These are phyloP conservation scores for Pedetes capensis DNA, from an alignment of 2,113 vertebrate genomes.

Conservation along the genomic window DNA sequence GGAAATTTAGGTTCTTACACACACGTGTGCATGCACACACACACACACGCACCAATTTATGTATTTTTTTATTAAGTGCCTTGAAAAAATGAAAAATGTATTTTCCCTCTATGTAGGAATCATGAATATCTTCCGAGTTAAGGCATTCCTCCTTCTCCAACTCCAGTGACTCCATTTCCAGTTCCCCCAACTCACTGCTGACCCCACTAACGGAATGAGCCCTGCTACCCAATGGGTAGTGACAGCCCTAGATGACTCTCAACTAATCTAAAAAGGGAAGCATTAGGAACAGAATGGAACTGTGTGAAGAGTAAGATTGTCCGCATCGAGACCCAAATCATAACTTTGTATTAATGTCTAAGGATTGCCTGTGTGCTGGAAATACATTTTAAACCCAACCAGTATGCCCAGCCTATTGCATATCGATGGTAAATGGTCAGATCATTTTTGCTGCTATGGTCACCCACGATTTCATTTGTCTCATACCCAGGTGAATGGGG, in stretches of 20 bases:
- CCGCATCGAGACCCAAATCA: slow-evolving; percentile 13
- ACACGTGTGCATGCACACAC: slow-evolving; percentile 36
- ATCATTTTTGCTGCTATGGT: slow-evolving; percentile 82
- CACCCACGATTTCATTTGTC: slow-evolving; percentile 72
- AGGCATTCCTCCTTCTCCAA: slow-evolving; percentile 75
- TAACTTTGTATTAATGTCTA: slow-evolving; percentile 25
- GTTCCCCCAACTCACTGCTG: slow-evolving; percentile 30
- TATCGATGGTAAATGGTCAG: slow-evolving; percentile 70
- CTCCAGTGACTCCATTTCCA: slow-evolving; percentile 24
- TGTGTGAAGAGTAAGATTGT: slow-evolving; percentile 54
- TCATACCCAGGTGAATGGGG: slow-evolving; percentile 70
- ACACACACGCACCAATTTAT: slow-evolving; percentile 66
- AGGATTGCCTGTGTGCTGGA: slow-evolving; percentile 30
- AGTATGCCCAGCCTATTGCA: slow-evolving; percentile 8
- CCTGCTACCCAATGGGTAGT: slow-evolving; percentile 29
- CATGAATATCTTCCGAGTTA: slow-evolving; percentile 75
- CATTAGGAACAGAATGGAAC: slow-evolving; percentile 31
- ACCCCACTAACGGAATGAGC: slow-evolving; percentile 50
- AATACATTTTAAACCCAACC: background rate
- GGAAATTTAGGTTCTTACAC: slow-evolving; percentile 36
- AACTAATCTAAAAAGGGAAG: background rate
- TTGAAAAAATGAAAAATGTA: slow-evolving; percentile 86
- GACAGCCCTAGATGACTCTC: slow-evolving; percentile 44
- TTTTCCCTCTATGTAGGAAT: slow-evolving; percentile 80
- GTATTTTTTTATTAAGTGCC: slow-evolving; percentile 94